Evolutionary conservation across 2,888 invertebrate species (phyloP).

Genomic region (Leptothorax acervorum): DNA sequence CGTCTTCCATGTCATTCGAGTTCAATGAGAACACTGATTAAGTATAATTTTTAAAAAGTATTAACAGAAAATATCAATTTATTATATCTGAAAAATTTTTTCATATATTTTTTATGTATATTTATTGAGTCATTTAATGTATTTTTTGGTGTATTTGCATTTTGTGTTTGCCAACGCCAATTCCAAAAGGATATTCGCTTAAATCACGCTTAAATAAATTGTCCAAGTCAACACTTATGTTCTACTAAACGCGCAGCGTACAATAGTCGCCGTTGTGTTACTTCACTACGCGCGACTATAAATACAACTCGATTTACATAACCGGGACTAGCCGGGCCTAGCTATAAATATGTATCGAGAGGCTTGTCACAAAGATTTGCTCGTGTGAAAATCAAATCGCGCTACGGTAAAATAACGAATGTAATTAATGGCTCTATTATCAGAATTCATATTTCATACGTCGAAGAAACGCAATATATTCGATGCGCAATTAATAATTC

Average conservation of each 20-base stretch:
- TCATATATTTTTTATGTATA: neutral
- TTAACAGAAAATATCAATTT: neutral
- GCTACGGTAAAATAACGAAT: neutral
- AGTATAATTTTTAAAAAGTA: neutral
- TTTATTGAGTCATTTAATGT: neutral
- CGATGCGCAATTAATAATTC: slow-evolving; percentile 17
- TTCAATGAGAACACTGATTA: neutral
- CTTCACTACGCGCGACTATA: slow-evolving; percentile 35
- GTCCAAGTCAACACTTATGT: neutral
- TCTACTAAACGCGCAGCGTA: slow-evolving; percentile 24
- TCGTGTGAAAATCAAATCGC: slow-evolving; percentile 30
- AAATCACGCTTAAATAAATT: slow-evolving; percentile 15
- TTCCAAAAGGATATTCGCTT: neutral
- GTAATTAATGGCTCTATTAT: slow-evolving; percentile 37
- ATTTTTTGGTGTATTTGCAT: neutral
- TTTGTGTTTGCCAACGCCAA: neutral
- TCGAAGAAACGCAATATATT: neutral
- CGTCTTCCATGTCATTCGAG: neutral
- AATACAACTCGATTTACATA: slow-evolving; percentile 48
- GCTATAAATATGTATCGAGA: slow-evolving; percentile 40
- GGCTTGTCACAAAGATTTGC: slow-evolving; percentile 47
- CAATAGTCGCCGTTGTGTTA: slow-evolving; percentile 39
- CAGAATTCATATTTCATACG: slow-evolving; percentile 12
- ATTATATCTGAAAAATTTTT: neutral
- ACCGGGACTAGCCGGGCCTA: slow-evolving; percentile 34